Base-by-base conservation (phyloP, 2,797 vertebrate genomes). In the Danionella dracula region DNA sequence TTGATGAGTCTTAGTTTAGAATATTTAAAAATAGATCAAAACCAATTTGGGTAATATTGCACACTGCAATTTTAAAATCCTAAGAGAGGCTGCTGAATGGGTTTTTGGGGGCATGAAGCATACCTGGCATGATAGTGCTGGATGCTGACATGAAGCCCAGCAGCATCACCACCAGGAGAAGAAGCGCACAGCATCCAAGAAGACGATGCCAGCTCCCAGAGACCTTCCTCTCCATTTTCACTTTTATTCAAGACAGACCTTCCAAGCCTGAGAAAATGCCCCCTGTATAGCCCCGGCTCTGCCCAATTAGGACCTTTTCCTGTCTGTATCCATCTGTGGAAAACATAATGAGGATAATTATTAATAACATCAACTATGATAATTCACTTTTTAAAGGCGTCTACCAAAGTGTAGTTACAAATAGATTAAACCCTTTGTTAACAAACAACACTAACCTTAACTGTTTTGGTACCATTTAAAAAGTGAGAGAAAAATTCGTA, bases 121-220 rank as follows among this genome's bases (percentile, higher is more conserved):
- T 79, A 89, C 89, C 89, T 86, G 80, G 72, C 70, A 73, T 73
- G 74, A 83, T 76, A 81, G 84, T 72, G 71, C 72, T 74, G 1
- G 81, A 74, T 16, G 79, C 81, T 37, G 67, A 80, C 70, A 72
- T 78, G 67, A 83, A 83, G 73, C 42, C 53, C 42, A 85, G 78
- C 75, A 86, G 68, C 23, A 49, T 74, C 68, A 45, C 50, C 2
- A 69, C 57, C 32, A 77, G 42, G 67, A 87, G 69, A 64, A 89
- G 77, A 48, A 80, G 68, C 21, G 51, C 59, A 16, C 56, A 20
- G 2, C 77, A 60, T 6, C 72, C 70, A 15, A 48, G 62, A 66
- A 66, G 66, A 55, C 51, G 71, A 21, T 17, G 29, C 2, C 17
- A 56, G 31, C 56, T 83, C 75, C 79, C 69, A 50, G 66, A 72